Base-by-base conservation (phyloP, 2,797 vertebrate genomes). In the Silurus aristotelis region DNA sequence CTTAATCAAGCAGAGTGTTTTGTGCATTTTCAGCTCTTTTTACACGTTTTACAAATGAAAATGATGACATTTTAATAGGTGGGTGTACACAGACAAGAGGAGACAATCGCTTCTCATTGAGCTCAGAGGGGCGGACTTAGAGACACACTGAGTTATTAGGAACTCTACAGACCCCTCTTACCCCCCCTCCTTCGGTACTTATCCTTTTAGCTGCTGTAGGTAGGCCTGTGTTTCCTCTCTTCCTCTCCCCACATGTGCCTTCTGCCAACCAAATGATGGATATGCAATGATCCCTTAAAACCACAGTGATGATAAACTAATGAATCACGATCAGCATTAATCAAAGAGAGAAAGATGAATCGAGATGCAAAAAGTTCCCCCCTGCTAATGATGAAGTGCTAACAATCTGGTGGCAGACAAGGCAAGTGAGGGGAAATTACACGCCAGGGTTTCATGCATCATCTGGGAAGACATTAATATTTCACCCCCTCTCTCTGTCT, bases 381-480 rank as follows among this genome's bases (percentile, higher is more conserved):
- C 93, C 93, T 10, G 96, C 95, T 98, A 97, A 97, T 99, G 98
- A 99, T 99, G 96, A 98, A 99, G 97, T 99, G 96, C 96, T 96
- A 96, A 98, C 97, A 97, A 98, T 98, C 98, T 97, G 96, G 96
- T 95, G 95, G 96, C 93, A 95, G 97, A 97, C 97, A 97, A 96
- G 97, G 95, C 96, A 95, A 96, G 96, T 95, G 95, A 96, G 96
- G 96, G 95, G 95, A 94, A 97, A 99, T 98, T 97, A 98, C 96
- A 96, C 96, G 97, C 96, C 92, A 92, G 95, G 96, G 95, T 97
- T 98, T 97, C 97, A 99, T 99, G 97, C 97, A 99, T 99, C 98
- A 99, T 99, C 97, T 97, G 92, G 93, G 95, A 97, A 96, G 96
- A 98, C 98, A 99, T 99, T 98, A 97, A 98, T 97, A 98, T 97